phyloP scores from a whole-genome alignment of 2,888 invertebrate genomes.

The Sesia apiformis region DNA sequence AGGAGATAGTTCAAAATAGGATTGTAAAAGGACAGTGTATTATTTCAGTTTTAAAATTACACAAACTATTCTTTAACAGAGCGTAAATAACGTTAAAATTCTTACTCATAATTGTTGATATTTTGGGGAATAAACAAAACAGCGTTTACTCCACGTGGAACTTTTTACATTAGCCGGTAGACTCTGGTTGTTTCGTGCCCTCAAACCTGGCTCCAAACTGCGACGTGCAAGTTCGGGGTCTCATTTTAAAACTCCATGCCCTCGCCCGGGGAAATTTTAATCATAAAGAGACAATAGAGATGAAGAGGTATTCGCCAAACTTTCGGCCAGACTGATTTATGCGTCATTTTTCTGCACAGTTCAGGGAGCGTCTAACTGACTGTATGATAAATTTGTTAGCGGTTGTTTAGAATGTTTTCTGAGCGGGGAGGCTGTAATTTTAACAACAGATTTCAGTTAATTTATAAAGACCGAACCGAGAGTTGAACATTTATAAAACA shows the following conservation, averaged over 20 bases:
- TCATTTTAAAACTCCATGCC: constrained; percentile 54
- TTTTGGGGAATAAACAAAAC: constrained; percentile 52
- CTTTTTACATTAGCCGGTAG: constrained; percentile 62
- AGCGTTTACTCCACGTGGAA: constrained; percentile 42
- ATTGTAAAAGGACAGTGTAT: no score
- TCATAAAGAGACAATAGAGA: constrained; percentile 62
- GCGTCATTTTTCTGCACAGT: constrained; percentile 26
- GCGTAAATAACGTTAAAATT: no score
- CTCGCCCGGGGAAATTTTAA: constrained; percentile 48
- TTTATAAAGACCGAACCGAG: no score
- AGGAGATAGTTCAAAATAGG: no score
- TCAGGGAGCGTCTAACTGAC: constrained; percentile 15
- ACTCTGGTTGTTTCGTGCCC: constrained; percentile 58
- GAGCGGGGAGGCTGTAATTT: no score
- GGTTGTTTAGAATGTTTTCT: constrained; percentile 11
- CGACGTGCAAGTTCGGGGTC: constrained; percentile 55
- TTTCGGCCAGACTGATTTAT: constrained; percentile 43
- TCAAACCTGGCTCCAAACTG: constrained; percentile 45
- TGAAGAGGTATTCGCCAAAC: constrained; percentile 37
- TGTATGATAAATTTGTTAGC: constrained; percentile 22
- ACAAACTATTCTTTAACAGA: no score
- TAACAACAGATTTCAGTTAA: no score
- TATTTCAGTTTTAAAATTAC: no score
- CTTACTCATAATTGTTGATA: constrained; percentile 24
- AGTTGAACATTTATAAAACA: no score